These are phyloP conservation scores for Lophius piscatorius DNA, from an alignment of 2,113 vertebrate species.

Conservation along the genomic window DNA sequence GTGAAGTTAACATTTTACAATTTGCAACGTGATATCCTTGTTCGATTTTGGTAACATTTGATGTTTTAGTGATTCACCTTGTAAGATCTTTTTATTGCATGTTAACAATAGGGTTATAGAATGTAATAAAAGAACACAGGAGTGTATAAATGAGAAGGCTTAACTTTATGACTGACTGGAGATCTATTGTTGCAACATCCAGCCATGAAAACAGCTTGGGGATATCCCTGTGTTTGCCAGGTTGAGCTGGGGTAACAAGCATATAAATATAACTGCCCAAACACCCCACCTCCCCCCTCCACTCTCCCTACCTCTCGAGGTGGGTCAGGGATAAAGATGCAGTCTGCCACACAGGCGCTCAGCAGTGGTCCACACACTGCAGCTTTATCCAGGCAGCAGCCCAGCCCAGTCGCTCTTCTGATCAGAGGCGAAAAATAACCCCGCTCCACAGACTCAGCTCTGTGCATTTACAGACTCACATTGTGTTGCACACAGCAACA, in stretches of 20 bases:
- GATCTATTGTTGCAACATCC: conserved; percentile 13
- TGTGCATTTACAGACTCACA: conserved; percentile 75
- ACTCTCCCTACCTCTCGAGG: conserved; percentile 1
- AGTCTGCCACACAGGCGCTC: conserved; percentile 47
- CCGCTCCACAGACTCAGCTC: conserved; percentile 70
- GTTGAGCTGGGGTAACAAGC: conserved; percentile 45
- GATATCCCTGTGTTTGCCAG: conserved; percentile 60
- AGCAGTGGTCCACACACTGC: conserved; percentile 63
- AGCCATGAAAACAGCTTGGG: conserved; percentile 36
- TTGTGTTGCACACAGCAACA: conserved; percentile 72
- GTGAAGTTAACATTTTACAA: too few relatives aligned
- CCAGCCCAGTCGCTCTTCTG: conserved; percentile 47
- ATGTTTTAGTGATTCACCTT: too few relatives aligned
- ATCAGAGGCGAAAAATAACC: conserved; percentile 69
- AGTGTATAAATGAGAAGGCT: conserved; percentile 6
- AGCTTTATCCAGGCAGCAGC: conserved; percentile 66
- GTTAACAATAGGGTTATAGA: neutral
- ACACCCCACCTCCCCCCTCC: neutral
- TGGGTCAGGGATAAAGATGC: conserved; percentile 20
- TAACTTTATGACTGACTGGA: neutral
- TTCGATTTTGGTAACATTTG: too few relatives aligned
- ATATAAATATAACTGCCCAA: conserved; percentile 31
- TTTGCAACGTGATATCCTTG: too few relatives aligned
- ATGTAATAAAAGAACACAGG: neutral
- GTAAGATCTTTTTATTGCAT: too few relatives aligned